Conservation (phyloP, 35 echinoderm and acorn worm species). For the Apostichopus parvimensis region DNA sequence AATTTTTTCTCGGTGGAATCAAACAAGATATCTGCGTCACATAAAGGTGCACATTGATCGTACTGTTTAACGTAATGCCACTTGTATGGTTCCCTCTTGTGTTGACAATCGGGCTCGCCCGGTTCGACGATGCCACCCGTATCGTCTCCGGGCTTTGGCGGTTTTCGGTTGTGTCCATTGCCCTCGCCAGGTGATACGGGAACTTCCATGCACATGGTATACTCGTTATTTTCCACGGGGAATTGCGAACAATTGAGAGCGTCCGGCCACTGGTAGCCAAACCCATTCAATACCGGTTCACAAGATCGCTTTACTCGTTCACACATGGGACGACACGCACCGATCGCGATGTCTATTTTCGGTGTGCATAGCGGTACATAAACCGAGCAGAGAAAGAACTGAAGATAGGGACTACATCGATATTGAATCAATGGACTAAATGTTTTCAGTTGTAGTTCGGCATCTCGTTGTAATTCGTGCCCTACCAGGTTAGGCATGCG, state of each 20-base stretch:
- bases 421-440: constrained; percentile 98
- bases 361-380: constrained; percentile 90
- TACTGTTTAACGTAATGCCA: constrained; percentile 94
- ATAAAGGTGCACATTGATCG: constrained; percentile 77
- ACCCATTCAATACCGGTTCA: constrained; percentile 92
- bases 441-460: constrained; percentile 86
- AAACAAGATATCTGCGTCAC: constrained; percentile 80
- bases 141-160: constrained; percentile 23
- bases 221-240: constrained; percentile 65
- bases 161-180: constrained; percentile 11
- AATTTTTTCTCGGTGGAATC: constrained; percentile 75
- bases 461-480: constrained; percentile 92
- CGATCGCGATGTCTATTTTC: constrained; percentile 88
- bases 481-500: constrained; percentile 96
- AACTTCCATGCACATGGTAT: constrained; percentile 88
- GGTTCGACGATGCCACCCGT: neutral
- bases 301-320: constrained; percentile 84
- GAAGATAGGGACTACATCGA: constrained; percentile 71
- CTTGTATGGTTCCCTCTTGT: constrained; percentile 72
- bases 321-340: constrained; percentile 89
- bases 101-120: constrained; percentile 71
- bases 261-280: constrained; percentile 86
- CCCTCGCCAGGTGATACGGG: constrained; percentile 33
- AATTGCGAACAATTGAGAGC: constrained; percentile 90
- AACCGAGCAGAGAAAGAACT: constrained; percentile 96